Base-by-base conservation (phyloP, 2,113 vertebrate species). In the Oreochromis aureus region DNA sequence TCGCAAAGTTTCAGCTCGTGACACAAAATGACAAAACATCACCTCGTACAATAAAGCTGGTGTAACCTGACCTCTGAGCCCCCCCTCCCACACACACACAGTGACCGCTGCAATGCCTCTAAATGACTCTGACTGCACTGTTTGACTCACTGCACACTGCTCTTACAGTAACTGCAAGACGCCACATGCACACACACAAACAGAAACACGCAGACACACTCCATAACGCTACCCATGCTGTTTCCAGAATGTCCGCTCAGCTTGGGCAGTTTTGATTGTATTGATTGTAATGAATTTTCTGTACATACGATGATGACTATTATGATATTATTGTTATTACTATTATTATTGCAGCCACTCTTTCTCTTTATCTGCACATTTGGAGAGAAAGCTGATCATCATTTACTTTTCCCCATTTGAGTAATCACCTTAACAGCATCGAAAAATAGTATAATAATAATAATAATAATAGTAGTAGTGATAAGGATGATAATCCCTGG, bases 181-280 rank as follows among this genome's bases (percentile, higher is more conserved):
- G n/a, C 85, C 61, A 88, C 86, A 86, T 30, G 83, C 89, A 93
- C 79, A 86, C 53, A 90, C 63, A 91, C 88, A 89, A 83, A 81
- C 55, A 80, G 39, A 89, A 34, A 84, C 80, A 88, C 46, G 59
- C 76, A 58, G 12, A 85, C 79, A 87, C 84, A 90, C 78, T 88
- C 69, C 80, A 91, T 85, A 79, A 56, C 24, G 83, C 92, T 87
- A 94, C 91, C 94, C 82, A 89, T 92, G 93, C 95, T 96, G 92
- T 96, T 91, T 92, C 87, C 95, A 94, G 95, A 96, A 96, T 96
- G 96, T 97, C 93, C 87, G 94, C 96, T 96, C 96, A 96, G 95
- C 95, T 95, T 95, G 96, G 96, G 96, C 96, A 96, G 93, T 96
- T 96, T 95, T 96, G 96, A 97, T 96, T 97, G 96, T 97, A 97